Evolutionary conservation across 1,140 invertebrate genomes (phyloP).

Genomic region (Solen grandis): DNA sequence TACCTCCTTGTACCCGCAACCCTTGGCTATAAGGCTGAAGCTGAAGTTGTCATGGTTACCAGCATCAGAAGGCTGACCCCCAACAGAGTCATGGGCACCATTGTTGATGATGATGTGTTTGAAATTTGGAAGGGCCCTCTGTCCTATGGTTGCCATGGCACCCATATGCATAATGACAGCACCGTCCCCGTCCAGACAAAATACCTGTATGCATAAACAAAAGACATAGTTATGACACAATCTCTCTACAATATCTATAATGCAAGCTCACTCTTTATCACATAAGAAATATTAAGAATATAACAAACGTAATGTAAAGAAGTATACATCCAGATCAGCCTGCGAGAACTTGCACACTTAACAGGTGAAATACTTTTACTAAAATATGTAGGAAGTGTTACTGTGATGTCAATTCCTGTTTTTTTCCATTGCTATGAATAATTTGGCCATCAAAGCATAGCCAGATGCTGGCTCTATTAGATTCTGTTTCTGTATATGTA

Average conservation of each 20-base stretch:
- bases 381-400: too few species aligned
- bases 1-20: constrained; percentile 80
- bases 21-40: constrained; percentile 75
- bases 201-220: constrained; percentile 68
- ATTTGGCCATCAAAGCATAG: too few species aligned
- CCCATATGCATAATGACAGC: constrained; percentile 82
- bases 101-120: constrained; percentile 82
- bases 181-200: constrained; percentile 82
- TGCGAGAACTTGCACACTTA: too few species aligned
- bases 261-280: too few species aligned
- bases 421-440: too few species aligned
- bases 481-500: too few species aligned
- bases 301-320: too few species aligned
- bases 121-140: constrained; percentile 76
- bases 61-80: constrained; percentile 81
- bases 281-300: too few species aligned
- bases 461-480: too few species aligned
- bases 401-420: background rate
- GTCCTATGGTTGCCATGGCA: constrained; percentile 79
- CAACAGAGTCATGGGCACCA: constrained; percentile 82
- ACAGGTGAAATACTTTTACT: too few species aligned
- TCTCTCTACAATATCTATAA: too few species aligned
- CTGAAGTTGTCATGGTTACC: constrained; percentile 75
- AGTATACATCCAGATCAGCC: too few species aligned
- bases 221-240: background rate